A percentile compares a stretch with the other conserved stretches of the same genome.
These are phyloP conservation scores for Micronycteris hirsuta DNA, from an alignment of 2,113 vertebrate genomes.

Conservation along the genomic window DNA sequence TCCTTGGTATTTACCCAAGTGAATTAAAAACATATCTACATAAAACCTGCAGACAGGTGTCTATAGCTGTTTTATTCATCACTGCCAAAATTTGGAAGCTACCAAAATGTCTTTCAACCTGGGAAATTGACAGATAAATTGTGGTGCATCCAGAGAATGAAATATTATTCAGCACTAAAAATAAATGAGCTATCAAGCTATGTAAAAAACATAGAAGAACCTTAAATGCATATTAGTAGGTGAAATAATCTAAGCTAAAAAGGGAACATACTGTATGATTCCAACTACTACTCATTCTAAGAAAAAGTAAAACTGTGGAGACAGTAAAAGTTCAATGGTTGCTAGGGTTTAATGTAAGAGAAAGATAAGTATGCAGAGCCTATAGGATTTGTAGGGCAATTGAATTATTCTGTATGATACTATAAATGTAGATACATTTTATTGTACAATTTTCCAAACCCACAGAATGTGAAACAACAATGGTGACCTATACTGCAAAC, in stretches of 20 bases:
- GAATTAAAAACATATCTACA: not conserved
- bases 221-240: not conserved
- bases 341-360: not conserved
- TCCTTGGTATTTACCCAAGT: not conserved
- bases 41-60: not conserved
- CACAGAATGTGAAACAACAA: not conserved
- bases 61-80: not conserved
- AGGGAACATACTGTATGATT: not conserved
- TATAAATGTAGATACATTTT: not conserved
- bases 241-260: not conserved
- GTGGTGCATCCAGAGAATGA: not conserved
- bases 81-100: not conserved
- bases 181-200: not conserved
- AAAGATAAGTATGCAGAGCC: not conserved
- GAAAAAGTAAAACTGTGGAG: not conserved
- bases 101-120: not conserved
- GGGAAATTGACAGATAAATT: not conserved
- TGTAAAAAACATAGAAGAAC: not conserved
- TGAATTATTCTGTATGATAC: not conserved
- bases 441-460: not conserved
- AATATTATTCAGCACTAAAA: not conserved
- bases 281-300: not conserved
- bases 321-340: not conserved
- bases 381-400: too few species aligned
- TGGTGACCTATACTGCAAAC: not conserved